These are phyloP conservation scores for Pristiophorus japonicus DNA, from an alignment of 2,113 vertebrate species.

Conservation along the genomic window DNA sequence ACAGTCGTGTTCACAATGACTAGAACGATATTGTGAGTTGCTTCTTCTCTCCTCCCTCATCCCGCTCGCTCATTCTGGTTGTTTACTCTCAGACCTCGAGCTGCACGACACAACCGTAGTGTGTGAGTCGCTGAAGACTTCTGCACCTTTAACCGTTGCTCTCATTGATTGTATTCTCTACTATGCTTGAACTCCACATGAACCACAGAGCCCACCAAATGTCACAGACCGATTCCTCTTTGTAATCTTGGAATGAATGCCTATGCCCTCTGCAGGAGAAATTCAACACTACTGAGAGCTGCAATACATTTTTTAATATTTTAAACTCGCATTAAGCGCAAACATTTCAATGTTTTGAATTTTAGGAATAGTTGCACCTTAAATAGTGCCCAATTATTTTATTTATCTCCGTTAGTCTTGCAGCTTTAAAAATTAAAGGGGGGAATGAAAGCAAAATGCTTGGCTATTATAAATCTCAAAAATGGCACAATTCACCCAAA, in stretches of 20 bases:
- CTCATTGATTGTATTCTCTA: background rate
- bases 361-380: background rate
- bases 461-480: background rate
- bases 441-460: background rate
- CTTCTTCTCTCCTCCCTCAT: background rate
- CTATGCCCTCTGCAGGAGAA: slow-evolving; percentile 26
- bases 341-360: background rate
- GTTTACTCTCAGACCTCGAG: background rate
- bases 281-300: background rate
- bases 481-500: background rate
- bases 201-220: background rate
- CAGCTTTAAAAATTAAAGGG: background rate
- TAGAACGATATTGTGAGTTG: background rate
- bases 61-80: too few species aligned
- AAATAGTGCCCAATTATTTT: background rate
- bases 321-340: background rate
- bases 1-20: background rate
- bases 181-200: background rate
- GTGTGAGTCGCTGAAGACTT: background rate
- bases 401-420: background rate
- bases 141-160: background rate
- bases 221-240: background rate
- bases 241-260: background rate
- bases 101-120: background rate
- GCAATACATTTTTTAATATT: background rate